Evolutionary conservation across 1,140 invertebrate genomes (phyloP).

Genomic region (Oryctes rhinoceros): DNA sequence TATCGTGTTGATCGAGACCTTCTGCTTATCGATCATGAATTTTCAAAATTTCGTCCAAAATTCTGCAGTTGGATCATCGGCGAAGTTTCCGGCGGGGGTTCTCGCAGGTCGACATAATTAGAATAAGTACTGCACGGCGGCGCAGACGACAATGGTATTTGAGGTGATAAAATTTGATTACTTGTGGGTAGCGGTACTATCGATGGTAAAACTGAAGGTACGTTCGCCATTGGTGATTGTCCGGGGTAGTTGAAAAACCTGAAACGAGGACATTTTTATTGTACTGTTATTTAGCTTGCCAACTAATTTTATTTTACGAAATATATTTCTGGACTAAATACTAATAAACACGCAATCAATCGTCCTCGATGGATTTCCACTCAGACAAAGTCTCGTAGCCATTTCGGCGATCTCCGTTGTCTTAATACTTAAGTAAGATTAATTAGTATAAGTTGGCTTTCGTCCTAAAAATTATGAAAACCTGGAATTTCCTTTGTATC

Average conservation of each 20-base stretch:
- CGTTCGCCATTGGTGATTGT: conserved; percentile 60
- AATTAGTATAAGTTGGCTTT: too few relatives aligned
- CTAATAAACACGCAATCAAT: too few relatives aligned
- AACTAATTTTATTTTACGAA: too few relatives aligned
- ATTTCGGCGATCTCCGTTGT: too few relatives aligned
- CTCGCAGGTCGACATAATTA: conserved; percentile 51
- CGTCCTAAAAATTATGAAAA: too few relatives aligned
- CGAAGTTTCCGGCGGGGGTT: conserved; percentile 52
- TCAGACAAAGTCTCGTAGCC: too few relatives aligned
- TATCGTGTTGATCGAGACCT: too few relatives aligned
- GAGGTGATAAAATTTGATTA: conserved; percentile 35
- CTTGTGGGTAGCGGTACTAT: conserved; percentile 52
- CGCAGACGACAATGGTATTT: conserved; percentile 30
- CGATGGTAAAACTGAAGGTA: conserved; percentile 58
- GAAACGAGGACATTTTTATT: conserved; percentile 30
- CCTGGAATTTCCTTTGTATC: too few relatives aligned
- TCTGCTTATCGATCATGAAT: conserved; percentile 45
- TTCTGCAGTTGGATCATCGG: conserved; percentile 57
- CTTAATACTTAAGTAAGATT: too few relatives aligned
- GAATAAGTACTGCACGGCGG: conserved; percentile 40
- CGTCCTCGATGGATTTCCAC: too few relatives aligned
- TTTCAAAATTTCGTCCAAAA: conserved; percentile 58
- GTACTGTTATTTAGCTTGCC: too few relatives aligned
- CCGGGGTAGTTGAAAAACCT: conserved; percentile 68
- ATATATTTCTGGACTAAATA: too few relatives aligned